A percentile compares a stretch with the other conserved stretches of the same genome.
These are phyloP conservation scores for Harpegnathos saltator DNA, from an alignment of 1,140 invertebrate genomes.

Conservation along the genomic window DNA sequence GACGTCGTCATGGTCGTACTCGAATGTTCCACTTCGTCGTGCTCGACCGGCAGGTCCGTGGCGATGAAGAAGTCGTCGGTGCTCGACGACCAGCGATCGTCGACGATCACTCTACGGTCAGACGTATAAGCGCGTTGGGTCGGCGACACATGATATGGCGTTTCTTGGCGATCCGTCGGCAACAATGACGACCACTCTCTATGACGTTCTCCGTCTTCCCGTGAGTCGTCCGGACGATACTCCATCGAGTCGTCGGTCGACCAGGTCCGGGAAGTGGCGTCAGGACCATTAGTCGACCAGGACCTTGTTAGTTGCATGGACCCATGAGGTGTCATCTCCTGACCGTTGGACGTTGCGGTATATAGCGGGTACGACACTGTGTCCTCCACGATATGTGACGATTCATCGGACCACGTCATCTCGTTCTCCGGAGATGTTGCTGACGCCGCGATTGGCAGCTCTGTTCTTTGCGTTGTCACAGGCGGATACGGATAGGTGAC, in stretches of 20 bases:
- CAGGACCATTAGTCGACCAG: background rate
- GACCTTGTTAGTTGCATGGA: background rate
- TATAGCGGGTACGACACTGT: too few species aligned
- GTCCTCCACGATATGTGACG: too few species aligned
- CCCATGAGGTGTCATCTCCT: background rate
- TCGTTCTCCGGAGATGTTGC: too few species aligned
- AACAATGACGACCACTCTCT: background rate
- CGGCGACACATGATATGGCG: background rate
- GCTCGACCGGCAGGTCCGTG: background rate
- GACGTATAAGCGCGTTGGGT: background rate
- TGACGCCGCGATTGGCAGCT: too few species aligned
- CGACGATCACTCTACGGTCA: background rate
- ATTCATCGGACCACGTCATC: too few species aligned
- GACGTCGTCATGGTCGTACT: background rate
- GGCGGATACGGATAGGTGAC: too few species aligned
- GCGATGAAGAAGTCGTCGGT: too few species aligned
- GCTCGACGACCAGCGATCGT: background rate
- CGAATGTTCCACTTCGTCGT: background rate
- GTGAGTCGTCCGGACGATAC: slow-evolving; percentile 4
- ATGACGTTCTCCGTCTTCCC: slow-evolving; percentile 3
- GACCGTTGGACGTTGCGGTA: background rate
- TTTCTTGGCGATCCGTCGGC: slow-evolving; percentile 9
- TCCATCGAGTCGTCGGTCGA: background rate
- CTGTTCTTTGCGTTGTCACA: too few species aligned
- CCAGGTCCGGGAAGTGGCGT: background rate